These are phyloP conservation scores for Parnassius glacialis DNA, from an alignment of 2,888 invertebrate genomes.

Conservation along the genomic window DNA sequence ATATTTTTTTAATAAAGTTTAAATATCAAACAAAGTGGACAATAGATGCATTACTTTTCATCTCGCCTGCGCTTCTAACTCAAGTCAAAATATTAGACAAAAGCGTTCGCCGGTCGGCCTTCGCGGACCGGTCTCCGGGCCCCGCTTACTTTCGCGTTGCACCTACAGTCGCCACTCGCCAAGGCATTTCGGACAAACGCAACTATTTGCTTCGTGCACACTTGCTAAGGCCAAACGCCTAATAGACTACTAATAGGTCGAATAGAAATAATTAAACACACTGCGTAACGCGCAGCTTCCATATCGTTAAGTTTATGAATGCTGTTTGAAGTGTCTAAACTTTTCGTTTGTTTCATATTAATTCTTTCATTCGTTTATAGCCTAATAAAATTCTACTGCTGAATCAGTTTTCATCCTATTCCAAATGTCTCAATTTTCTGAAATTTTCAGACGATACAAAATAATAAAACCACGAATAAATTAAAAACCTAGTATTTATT, in stretches of 20 bases:
- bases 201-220: slow-evolving; percentile 27
- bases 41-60: not conserved
- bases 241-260: slow-evolving; percentile 7
- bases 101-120: slow-evolving; percentile 68
- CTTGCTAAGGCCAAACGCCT: slow-evolving; percentile 20
- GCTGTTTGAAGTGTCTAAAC: not conserved
- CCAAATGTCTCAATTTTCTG: no score
- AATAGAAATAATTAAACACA: slow-evolving; percentile 17
- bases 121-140: slow-evolving; percentile 68
- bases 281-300: slow-evolving; percentile 19
- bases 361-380: no score
- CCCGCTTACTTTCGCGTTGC: slow-evolving; percentile 75
- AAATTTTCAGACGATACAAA: no score
- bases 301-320: not conserved
- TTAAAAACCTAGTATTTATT: no score
- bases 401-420: no score
- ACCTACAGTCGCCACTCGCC: slow-evolving; percentile 51
- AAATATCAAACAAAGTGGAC: no score
- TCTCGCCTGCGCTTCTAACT: slow-evolving; percentile 40
- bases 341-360: no score
- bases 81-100: slow-evolving; percentile 58
- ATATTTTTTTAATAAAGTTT: no score
- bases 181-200: slow-evolving; percentile 48
- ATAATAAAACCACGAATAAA: no score
- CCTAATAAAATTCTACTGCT: no score